phyloP scores from a whole-genome alignment of 2,113 vertebrate species.

The Paraplagusia blochii region DNA sequence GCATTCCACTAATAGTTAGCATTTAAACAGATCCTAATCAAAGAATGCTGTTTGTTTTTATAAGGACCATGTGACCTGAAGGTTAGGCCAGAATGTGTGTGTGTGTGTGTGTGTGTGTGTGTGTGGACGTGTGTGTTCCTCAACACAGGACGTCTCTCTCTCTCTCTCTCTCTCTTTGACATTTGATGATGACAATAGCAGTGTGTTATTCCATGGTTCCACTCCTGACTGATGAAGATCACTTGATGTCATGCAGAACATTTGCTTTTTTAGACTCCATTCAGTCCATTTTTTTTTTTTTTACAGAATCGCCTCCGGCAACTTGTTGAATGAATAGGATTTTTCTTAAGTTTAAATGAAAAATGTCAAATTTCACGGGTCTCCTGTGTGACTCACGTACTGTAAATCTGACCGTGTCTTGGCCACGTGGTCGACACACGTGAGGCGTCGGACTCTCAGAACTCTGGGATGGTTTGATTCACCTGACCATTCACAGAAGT shows the following conservation, averaged over 20 bases:
- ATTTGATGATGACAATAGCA: background rate
- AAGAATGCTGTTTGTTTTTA: conserved; percentile 53
- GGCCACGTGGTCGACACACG: too few species aligned
- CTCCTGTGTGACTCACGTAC: too few species aligned
- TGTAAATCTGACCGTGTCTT: too few species aligned
- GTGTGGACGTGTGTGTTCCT: conserved; percentile 24
- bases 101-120: background rate
- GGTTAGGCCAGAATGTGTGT: conserved; percentile 6
- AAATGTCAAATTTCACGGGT: too few species aligned
- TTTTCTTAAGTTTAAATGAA: too few species aligned
- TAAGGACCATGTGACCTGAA: conserved; percentile 1
- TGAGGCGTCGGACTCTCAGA: too few species aligned
- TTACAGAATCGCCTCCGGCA: too few species aligned
- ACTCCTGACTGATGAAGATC: background rate
- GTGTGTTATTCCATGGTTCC: background rate
- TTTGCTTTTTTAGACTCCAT: background rate
- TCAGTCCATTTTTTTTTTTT: too few species aligned
- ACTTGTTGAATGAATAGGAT: too few species aligned
- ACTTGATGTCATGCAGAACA: too few species aligned
- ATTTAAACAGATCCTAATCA: conserved; percentile 54
- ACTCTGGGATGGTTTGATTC: too few species aligned
- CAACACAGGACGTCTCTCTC: background rate
- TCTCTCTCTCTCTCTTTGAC: background rate
- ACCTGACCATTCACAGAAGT: too few species aligned
- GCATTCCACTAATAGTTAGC: conserved; percentile 64